These are phyloP conservation scores for Tachycineta bicolor DNA, from an alignment of 2,113 vertebrate species.

Conservation along the genomic window DNA sequence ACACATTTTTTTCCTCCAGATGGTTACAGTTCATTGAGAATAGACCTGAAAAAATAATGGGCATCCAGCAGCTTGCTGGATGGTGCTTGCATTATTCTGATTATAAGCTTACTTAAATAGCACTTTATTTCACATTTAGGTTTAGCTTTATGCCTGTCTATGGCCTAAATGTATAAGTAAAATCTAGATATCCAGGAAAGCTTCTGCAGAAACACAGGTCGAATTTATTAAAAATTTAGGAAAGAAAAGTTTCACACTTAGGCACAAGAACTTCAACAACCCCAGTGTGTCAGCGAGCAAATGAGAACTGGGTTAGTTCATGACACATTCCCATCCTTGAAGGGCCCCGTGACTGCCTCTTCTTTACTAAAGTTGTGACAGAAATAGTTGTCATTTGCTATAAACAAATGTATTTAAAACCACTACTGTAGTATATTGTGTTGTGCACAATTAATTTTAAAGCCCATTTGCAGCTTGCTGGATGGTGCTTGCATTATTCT, in stretches of 20 bases:
- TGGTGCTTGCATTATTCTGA: too few relatives aligned
- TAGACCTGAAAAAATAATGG: not conserved
- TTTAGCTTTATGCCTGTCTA: too few relatives aligned
- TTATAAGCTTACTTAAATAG: too few relatives aligned
- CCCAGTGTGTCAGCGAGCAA: accelerated
- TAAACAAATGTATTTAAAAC: not conserved
- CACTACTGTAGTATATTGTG: not conserved
- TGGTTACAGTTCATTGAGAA: not conserved
- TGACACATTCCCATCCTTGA: not conserved
- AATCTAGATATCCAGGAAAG: not conserved
- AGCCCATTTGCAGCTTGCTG: not conserved
- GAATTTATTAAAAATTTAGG: not conserved
- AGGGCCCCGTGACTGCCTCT: not conserved
- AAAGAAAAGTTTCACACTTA: not conserved
- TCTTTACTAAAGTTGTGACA: not conserved
- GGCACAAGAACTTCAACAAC: not conserved
- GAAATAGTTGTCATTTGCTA: not conserved
- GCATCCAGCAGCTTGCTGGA: not conserved
- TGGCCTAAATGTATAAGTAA: not conserved
- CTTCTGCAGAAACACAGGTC: not conserved
- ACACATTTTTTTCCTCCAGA: not conserved
- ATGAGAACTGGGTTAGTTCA: accelerated
- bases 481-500: not conserved
- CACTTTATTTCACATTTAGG: too few relatives aligned
- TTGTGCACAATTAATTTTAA: not conserved